Conservation (phyloP, 1,140 invertebrate genomes). For the Aphidius gifuensis region DNA sequence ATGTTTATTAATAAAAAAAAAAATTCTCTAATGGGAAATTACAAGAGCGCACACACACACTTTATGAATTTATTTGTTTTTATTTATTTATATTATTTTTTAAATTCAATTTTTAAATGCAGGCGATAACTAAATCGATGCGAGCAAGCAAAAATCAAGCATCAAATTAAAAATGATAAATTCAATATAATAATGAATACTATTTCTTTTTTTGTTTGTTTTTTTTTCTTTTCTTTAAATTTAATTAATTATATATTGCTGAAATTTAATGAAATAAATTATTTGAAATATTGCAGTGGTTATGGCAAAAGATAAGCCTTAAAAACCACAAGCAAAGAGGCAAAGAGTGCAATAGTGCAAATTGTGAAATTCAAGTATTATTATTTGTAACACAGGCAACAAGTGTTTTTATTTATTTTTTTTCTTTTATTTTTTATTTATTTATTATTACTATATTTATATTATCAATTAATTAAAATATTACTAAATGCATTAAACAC, state of each 20-base stretch:
- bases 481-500: too few relatives aligned
- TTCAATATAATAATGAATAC: background rate
- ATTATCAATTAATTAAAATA: too few relatives aligned
- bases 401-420: background rate
- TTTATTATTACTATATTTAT: too few relatives aligned
- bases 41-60: too few relatives aligned
- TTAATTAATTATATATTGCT: background rate
- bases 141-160: slow-evolving; percentile 13
- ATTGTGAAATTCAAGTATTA: slow-evolving; percentile 9
- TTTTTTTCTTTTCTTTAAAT: background rate
- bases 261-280: too few relatives aligned
- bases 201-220: background rate
- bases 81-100: background rate
- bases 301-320: slow-evolving; percentile 1
- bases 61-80: too few relatives aligned
- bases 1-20: slow-evolving; percentile 7
- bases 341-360: slow-evolving; percentile 16
- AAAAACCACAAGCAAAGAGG: slow-evolving; percentile 1
- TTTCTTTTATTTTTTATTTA: too few relatives aligned
- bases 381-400: background rate
- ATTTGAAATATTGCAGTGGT: too few relatives aligned
- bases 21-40: background rate
- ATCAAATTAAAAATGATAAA: background rate
- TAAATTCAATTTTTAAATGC: background rate
- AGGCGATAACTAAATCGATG: slow-evolving; percentile 3